These are phyloP conservation scores for Chaetops frenatus DNA, from an alignment of 2,113 vertebrate genomes.

Conservation along the genomic window DNA sequence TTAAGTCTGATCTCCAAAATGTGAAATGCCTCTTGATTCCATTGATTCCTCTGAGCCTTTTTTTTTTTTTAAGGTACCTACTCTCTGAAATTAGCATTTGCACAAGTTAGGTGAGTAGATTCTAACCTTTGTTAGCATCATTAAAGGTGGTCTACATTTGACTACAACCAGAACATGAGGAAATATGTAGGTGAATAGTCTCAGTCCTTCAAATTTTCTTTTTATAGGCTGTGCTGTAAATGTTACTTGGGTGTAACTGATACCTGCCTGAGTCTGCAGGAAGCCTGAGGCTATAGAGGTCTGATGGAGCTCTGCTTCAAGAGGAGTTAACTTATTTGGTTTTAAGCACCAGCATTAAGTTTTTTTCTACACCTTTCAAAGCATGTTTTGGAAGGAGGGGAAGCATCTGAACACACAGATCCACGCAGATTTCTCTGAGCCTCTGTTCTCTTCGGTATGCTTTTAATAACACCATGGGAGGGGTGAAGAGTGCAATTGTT, in stretches of 20 bases:
- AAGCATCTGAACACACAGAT: neutral
- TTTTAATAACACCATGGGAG: conserved; percentile 22
- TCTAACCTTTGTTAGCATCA: neutral
- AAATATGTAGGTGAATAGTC: neutral
- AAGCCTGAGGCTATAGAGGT: neutral
- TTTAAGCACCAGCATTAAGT: neutral
- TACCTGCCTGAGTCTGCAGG: neutral
- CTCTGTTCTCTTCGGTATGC: neutral
- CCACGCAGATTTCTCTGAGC: neutral
- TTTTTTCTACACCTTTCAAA: conserved; percentile 20
- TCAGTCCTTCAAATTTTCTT: neutral
- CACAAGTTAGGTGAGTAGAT: neutral
- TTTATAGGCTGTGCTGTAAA: neutral
- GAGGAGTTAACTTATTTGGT: neutral
- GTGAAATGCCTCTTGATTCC: conserved; percentile 24
- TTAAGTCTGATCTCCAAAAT: conserved; percentile 3
- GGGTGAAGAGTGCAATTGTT: neutral
- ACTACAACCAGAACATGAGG: neutral
- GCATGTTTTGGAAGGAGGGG: neutral
- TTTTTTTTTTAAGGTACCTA: neutral
- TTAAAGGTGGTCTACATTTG: neutral
- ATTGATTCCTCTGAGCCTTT: neutral
- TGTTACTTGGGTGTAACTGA: neutral
- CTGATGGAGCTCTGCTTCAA: neutral
- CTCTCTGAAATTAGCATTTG: neutral